Conservation (phyloP, 1,140 invertebrate genomes). For the Temnothorax nylanderi region DNA sequence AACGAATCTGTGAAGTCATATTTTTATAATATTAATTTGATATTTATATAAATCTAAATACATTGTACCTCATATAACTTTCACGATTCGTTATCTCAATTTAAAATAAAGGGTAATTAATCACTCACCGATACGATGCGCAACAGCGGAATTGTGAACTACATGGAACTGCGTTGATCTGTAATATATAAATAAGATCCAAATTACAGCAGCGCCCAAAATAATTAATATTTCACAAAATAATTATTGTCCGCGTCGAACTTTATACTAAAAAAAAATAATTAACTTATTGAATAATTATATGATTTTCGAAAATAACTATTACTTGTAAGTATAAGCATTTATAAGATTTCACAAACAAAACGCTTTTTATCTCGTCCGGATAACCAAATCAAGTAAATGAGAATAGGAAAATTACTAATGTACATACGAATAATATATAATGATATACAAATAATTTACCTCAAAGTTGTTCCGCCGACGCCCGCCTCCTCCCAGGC, state of each 20-base stretch:
- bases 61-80: not conserved
- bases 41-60: not conserved
- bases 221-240: constrained; percentile 10
- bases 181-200: not conserved
- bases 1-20: not conserved
- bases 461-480: not conserved
- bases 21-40: not conserved
- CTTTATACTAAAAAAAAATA: not conserved
- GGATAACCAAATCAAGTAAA: not conserved
- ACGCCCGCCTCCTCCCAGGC: not conserved
- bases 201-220: not conserved
- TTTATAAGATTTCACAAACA: not conserved
- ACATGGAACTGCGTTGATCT: not conserved
- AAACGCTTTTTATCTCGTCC: not conserved
- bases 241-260: not conserved
- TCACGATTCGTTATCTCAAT: not conserved
- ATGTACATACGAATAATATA: not conserved
- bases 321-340: not conserved
- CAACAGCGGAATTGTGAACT: not conserved
- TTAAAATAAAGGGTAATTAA: constrained; percentile 11
- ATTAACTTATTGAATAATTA: not conserved
- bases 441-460: not conserved
- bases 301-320: not conserved
- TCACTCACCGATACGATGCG: not conserved
- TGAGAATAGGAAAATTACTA: not conserved